Evolutionary conservation across 2,888 invertebrate species (phyloP), one percentile per base, ranked within the genome.

Genomic region (Coremacera marginata): DNA sequence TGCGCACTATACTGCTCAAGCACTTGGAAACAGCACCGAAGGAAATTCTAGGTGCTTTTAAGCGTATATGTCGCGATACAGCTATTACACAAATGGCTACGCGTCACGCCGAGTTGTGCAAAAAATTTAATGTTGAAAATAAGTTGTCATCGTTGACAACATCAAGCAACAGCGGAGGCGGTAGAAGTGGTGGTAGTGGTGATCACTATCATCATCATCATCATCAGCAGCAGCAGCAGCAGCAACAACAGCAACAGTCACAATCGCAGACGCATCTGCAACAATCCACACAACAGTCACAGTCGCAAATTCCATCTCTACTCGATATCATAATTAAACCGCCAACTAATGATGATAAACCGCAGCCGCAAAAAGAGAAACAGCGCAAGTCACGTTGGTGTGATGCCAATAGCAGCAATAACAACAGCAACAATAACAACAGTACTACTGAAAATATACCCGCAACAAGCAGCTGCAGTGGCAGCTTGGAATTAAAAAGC

Each of bases 21-120:
- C 96, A 96, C 88, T 93, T 96, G 86, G 96, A 96, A 90, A 95
- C 96, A 0, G 96, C 96, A 0, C 96, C 96, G 1, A 95, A 96
- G 89, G 96, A 96, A 89, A 96, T 96, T 84, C 91, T 96, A 75
- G 96, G 96, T n/a, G 95, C 95, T 86, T 96, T 96, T 84, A 96
- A 96, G 62, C 91, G 96, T 77, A 90, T 96, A 80, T 94, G 94
- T 82, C 91, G 95, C 78, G 95, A 96, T 84, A 93, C 94, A 80
- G 95, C 95, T 0, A 88, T 92, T 82, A 86, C 85, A 63, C 89
- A 91, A 86, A 90, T 92, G 81, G 89, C 90, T 62, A 88, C 89
- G 44, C 90, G 91, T 0, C 91, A 92, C 83, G 90, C 89, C 65
- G 89, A 89, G 78, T 84, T 92, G 31, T 90, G 90, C 76, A 86